Base-by-base conservation (phyloP, 2,113 vertebrate species). In the Ailuropoda melanoleuca region DNA sequence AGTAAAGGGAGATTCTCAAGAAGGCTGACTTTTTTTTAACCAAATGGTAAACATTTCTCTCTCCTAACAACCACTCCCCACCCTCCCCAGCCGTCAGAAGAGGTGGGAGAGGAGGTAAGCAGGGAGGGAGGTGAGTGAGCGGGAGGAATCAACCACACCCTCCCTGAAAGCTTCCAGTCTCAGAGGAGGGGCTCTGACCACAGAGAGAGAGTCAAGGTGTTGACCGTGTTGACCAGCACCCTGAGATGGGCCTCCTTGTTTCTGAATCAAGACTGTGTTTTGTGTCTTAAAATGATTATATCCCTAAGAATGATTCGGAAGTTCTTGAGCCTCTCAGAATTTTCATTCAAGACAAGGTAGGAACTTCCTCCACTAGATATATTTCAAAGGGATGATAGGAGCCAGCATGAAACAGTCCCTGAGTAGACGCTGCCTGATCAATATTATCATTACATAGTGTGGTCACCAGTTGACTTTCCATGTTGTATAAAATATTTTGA, bases 141-240 rank as follows among this genome's bases (percentile, higher is more conserved):
- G 1, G 19, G 62, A 18, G 4, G 88, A 37, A 23, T 8, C 0
- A 1, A 1, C 31, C n/a, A 8, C 19, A 19, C 55, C 55, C 19
- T 56, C 55, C 19, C 55, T 19, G 55, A 19, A 31, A 1, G 4
- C n/a, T 3, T 9, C 21, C 8, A 18, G 5, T 9, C 43, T n/a
- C 21, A 10, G 37, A 17, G n/a, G n/a, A 13, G 6, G 29, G 15
- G 31, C 12, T 19, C 80, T n/a, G 10, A 21, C 64, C 15, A 1
- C 3, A 24, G 37, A 10, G 29, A 3, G 62, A 34, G 31, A 1
- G 15, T 3, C 3, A 18, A 6, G 0, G 3, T 11, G 0, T 2
- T 23, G n/a, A 34, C 29, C 1, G 1, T 11, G 0, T 2, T 23
- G n/a, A 34, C 29, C 1, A 6, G 31, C 3, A 4, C 31, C 24